Evolutionary conservation across 2,888 invertebrate genomes (phyloP).

Genomic region (Erannis defoliaria): DNA sequence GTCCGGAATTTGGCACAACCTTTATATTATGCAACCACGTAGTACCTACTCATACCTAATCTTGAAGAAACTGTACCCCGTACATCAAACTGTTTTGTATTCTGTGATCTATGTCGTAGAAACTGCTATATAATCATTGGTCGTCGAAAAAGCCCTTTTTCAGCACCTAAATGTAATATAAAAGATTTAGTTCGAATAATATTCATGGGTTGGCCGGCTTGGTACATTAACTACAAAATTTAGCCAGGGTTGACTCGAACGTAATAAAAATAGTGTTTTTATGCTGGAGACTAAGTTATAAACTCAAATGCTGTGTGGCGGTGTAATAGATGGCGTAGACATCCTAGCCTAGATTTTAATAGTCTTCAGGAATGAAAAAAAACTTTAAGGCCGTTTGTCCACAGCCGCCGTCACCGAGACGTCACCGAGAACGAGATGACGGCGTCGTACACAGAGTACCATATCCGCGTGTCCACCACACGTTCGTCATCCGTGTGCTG

Average conservation of each 20-base stretch:
- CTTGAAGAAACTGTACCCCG: neutral
- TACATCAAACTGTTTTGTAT: neutral
- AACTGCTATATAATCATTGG: neutral
- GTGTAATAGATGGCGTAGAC: no score
- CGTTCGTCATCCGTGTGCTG: no score
- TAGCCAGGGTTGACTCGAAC: slow-evolving; percentile 52
- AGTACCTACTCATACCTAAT: slow-evolving; percentile 1
- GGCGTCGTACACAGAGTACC: no score
- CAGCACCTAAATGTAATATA: slow-evolving; percentile 54
- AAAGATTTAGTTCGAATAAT: slow-evolving; percentile 72
- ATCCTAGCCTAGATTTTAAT: no score
- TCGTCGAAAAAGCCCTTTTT: slow-evolving; percentile 40
- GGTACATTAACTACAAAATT: slow-evolving; percentile 62
- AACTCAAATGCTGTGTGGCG: no score
- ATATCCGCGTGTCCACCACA: no score
- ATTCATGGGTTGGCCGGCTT: slow-evolving; percentile 59
- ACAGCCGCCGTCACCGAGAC: no score
- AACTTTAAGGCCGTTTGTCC: no score
- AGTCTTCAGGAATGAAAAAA: no score
- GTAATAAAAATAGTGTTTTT: no score
- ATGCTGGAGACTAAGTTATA: no score
- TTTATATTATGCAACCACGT: slow-evolving; percentile 8
- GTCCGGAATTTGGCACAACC: slow-evolving; percentile 4
- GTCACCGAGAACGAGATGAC: no score
- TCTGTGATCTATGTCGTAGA: neutral